Evolutionary conservation across 1,140 invertebrate species (phyloP), one percentile per base, ranked within the genome.

Genomic region (Apis florea): DNA sequence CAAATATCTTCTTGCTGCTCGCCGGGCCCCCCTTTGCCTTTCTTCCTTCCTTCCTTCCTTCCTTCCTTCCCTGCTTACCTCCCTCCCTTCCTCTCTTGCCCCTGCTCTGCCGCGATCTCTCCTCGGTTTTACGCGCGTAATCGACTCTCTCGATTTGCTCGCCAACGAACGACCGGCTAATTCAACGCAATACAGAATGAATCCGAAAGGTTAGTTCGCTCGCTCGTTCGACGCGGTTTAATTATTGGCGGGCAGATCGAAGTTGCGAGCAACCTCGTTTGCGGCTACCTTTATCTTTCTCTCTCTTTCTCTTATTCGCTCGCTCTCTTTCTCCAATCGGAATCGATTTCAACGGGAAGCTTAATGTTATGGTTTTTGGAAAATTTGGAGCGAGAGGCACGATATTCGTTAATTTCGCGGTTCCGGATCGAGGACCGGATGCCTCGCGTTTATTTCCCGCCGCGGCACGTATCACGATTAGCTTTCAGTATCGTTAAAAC

Each of bases 1-100:
- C 91, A 92, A 93, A 92, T 93, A 93, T 92, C 88, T 80, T 82
- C 78, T 82, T 82, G 83, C 82, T 47, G 79, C 72, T 54, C 61
- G 54, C 59, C 68, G 76, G 61, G 17, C 53, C n/a, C n/a, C 69
- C 59, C 54, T 53, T 64, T 56, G 13, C 84, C 40, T 58, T 78
- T 26, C 58, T 64, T 40, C 5, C 68, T 66, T 63, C 49, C 72
- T 54, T 70, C 24, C 59, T 67, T 40, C 51, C 68, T 61, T 63
- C 31, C 72, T 54, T 66, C 24, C 59, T 71, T n/a, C 51, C 72
- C 74, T 6, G 17, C 19, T 56, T 66, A 61, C 68, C 21, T 17
- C 71, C 47, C 47, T 59, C 70, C 67, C 40, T 47, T 21, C 54
- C 69, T 40, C 31, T 54, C 49, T 59, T 58, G 31, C 77, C 67